Evolutionary conservation across 2,888 invertebrate species (phyloP), one percentile per base, ranked within the genome.

Genomic region (Diogma glabrata): DNA sequence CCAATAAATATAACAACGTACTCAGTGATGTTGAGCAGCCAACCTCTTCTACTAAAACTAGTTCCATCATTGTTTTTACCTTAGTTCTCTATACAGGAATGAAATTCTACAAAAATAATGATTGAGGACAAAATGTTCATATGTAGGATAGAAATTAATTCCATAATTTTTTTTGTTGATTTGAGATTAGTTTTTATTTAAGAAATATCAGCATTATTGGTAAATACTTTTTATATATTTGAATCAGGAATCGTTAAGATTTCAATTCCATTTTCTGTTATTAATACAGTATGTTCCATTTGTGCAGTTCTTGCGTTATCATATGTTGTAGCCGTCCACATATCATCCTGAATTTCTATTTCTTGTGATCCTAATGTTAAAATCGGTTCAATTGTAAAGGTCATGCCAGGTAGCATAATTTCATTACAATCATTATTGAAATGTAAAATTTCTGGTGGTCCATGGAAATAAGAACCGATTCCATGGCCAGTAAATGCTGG

Each of bases 321-420:
- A 19, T 75, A 67, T 0, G 90, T 92, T 1, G 89, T 75, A 1
- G 88, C 87, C 0, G 97, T 95, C 96, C 97, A 99, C 0, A 86
- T 84, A 66, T 99, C 96, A 49, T 85, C 81, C 14, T 88, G 73
- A 53, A 89, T 73, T 20, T 78, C 74, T 2, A 87, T 74, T 51
- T 81, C 72, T 38, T 75, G 73, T 1, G 69, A 70, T 1, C 93
- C 93, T 58, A 89, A 84, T 2, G 84, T 80, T 14, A 96, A 63
- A 8, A 87, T 82, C 9, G 96, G 96, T 64, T 96, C 95, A 60
- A 96, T 87, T 0, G 95, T 96, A 63, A 96, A 95, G 0, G 88
- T 87, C 88, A 93, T 93, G n/a, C 92, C 92, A 3, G 84, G 69
- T 58, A 75, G 64, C 93, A 94, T 93, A 47, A 67, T 62, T 1